A percentile compares a stretch with the other conserved stretches of the same genome.
Evolutionary conservation across 2,888 invertebrate genomes (phyloP).

Genomic region (Sinohyriopsis cumingii): DNA sequence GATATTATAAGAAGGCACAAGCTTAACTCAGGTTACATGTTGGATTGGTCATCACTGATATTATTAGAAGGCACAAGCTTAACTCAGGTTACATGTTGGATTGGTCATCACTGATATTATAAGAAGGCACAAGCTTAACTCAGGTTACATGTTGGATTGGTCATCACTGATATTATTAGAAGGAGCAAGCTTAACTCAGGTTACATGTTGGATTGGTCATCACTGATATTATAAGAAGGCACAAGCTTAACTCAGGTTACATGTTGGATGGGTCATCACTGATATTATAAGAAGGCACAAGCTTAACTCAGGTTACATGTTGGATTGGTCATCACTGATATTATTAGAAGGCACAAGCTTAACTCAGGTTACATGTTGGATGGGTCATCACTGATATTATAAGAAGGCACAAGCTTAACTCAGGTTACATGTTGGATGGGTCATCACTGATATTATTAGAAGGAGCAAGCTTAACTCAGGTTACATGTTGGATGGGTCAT

Average conservation of each 20-base stretch:
- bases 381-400: conserved; percentile 54
- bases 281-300: no score
- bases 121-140: conserved; percentile 63
- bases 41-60: background rate
- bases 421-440: conserved; percentile 46
- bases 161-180: conserved; percentile 57
- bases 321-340: conserved; percentile 54
- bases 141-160: conserved; percentile 46
- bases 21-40: no score
- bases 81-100: no score
- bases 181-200: conserved; percentile 67
- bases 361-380: conserved; percentile 58
- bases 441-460: background rate
- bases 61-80: no score
- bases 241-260: background rate
- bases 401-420: conserved; percentile 63
- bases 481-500: background rate
- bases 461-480: background rate
- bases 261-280: background rate
- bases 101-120: conserved; percentile 60
- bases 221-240: background rate
- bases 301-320: no score
- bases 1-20: background rate
- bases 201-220: conserved; percentile 19
- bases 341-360: conserved; percentile 63